Percentiles rank a stretch among this genome's conserved stretches.
Evolutionary conservation across 2,888 invertebrate species (phyloP).

Genomic region (Apodemia zela): DNA sequence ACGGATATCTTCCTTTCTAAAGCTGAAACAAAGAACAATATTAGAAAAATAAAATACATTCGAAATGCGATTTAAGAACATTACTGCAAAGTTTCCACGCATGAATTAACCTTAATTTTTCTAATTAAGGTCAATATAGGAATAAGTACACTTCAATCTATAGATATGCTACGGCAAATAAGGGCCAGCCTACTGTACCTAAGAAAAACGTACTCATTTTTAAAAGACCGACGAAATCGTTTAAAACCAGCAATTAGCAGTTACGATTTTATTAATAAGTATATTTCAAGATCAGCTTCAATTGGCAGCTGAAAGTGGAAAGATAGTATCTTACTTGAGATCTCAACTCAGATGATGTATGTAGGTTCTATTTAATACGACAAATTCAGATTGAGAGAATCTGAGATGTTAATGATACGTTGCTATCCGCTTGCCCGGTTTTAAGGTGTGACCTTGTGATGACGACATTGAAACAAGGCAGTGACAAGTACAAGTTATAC

Average conservation of each 20-base stretch:
- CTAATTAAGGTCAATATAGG: neutral
- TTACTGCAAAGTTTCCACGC: neutral
- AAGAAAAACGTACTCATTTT: neutral
- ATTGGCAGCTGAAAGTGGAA: too few relatives aligned
- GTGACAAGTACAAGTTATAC: too few relatives aligned
- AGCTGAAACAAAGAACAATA: conserved; percentile 78
- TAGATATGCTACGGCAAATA: neutral
- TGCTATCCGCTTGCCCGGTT: neutral
- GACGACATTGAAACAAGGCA: neutral
- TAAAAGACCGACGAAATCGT: too few relatives aligned
- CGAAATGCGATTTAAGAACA: neutral
- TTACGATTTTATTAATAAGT: too few relatives aligned
- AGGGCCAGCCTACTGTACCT: too few relatives aligned
- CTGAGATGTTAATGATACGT: neutral
- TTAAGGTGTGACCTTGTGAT: neutral
- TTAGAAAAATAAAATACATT: conserved; percentile 14
- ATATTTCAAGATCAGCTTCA: too few relatives aligned
- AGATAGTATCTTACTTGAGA: too few relatives aligned
- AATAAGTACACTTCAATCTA: neutral
- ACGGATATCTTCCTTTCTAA: conserved; percentile 99
- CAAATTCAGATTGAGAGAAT: neutral
- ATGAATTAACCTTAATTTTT: conserved; percentile 6
- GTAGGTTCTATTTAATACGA: neutral
- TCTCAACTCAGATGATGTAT: neutral
- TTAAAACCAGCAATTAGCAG: too few relatives aligned